These are phyloP conservation scores for Diadegma fenestrale DNA, from an alignment of 2,888 invertebrate genomes.

Conservation along the genomic window DNA sequence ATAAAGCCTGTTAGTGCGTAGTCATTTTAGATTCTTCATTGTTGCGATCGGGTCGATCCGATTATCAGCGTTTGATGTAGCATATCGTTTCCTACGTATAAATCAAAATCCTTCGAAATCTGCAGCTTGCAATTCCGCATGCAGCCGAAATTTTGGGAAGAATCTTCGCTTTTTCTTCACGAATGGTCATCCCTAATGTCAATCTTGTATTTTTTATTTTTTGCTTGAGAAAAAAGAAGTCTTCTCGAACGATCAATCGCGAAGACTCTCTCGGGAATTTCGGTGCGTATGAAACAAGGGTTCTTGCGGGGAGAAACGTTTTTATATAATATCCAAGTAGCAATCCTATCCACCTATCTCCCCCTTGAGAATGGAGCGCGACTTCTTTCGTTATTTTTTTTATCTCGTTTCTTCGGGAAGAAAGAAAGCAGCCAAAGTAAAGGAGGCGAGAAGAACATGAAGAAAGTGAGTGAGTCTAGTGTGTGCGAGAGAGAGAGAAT, in stretches of 20 bases:
- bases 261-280: slow-evolving; percentile 56
- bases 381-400: slow-evolving; percentile 66
- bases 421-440: slow-evolving; percentile 61
- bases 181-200: background rate
- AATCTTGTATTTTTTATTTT: slow-evolving; percentile 11
- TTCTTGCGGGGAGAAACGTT: slow-evolving; percentile 34
- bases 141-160: background rate
- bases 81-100: background rate
- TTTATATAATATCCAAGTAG: slow-evolving; percentile 66
- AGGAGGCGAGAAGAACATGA: slow-evolving; percentile 65
- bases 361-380: slow-evolving; percentile 57
- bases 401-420: slow-evolving; percentile 64
- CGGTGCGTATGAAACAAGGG: slow-evolving; percentile 62
- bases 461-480: slow-evolving; percentile 29
- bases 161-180: background rate
- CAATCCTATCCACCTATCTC: slow-evolving; percentile 68
- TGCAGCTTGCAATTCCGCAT: too few species aligned
- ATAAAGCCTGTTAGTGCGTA: slow-evolving; percentile 2
- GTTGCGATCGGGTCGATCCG: slow-evolving; percentile 35
- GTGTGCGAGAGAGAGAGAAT: slow-evolving; percentile 47
- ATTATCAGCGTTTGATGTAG: slow-evolving; percentile 38
- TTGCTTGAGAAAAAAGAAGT: slow-evolving; percentile 3
- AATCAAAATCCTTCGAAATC: background rate
- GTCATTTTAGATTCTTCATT: slow-evolving; percentile 28
- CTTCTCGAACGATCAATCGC: slow-evolving; percentile 55